phyloP scores from a whole-genome alignment of 1,140 invertebrate genomes.

The Drosophila ambigua region DNA sequence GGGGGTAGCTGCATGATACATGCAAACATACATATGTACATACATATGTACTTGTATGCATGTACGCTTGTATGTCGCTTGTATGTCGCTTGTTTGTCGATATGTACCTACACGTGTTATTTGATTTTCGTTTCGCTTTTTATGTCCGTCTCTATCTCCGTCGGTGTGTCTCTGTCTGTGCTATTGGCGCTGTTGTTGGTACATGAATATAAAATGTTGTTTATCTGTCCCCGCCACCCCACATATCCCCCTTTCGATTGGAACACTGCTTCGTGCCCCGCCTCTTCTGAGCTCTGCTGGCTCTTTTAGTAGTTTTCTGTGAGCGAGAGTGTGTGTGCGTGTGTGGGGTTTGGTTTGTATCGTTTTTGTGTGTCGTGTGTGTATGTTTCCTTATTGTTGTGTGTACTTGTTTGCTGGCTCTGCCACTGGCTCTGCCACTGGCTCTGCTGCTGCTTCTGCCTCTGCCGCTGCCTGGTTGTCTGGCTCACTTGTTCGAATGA shows the following conservation, averaged over 20 bases:
- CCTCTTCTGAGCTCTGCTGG: conserved; percentile 22
- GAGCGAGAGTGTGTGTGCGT: conserved; percentile 14
- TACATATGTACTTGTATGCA: conserved; percentile 29
- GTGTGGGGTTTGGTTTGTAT: conserved; percentile 47
- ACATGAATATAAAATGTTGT: conserved; percentile 81
- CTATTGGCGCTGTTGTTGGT: conserved; percentile 61
- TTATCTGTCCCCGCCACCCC: conserved; percentile 50
- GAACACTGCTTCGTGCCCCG: conserved; percentile 20
- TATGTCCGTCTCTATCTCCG: conserved; percentile 42
- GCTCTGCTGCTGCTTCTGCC: conserved; percentile 34
- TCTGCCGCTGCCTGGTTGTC: conserved; percentile 37
- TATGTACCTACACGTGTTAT: conserved; percentile 74
- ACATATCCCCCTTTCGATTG: no score
- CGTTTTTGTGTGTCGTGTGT: conserved; percentile 55
- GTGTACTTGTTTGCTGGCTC: conserved; percentile 73
- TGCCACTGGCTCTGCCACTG: conserved; percentile 55
- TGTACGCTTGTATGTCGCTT: conserved; percentile 4
- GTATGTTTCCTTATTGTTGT: conserved; percentile 79
- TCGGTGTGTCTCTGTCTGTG: conserved; percentile 36
- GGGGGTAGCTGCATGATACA: conserved; percentile 44
- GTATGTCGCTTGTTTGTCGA: conserved; percentile 67
- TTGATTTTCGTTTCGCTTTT: conserved; percentile 77
- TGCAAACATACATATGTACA: conserved; percentile 16
- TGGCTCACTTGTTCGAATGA: conserved; percentile 68
- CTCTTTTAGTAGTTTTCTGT: conserved; percentile 48